phyloP scores from a whole-genome alignment of 2,797 vertebrate genomes.

The Chloroceryle amazona region DNA sequence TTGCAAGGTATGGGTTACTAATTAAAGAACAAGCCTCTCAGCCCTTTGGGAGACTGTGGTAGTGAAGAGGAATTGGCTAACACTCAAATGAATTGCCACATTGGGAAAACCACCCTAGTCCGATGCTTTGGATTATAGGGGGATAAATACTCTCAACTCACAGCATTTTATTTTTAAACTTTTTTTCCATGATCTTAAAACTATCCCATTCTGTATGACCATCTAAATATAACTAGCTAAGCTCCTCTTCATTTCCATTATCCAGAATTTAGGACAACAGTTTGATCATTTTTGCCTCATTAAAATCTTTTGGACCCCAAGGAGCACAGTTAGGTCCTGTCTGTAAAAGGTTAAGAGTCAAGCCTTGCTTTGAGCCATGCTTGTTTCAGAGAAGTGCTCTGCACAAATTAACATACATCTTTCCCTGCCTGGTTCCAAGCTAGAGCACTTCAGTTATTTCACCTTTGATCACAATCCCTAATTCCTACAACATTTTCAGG shows the following conservation, averaged over 20 bases:
- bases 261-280: neutral
- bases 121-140: neutral
- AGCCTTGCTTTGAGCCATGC: neutral
- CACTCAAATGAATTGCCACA: neutral
- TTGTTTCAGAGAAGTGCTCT: neutral
- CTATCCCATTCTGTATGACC: neutral
- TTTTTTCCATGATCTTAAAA: neutral
- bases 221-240: neutral
- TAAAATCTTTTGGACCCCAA: neutral
- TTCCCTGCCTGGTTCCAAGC: neutral
- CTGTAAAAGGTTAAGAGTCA: neutral
- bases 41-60: neutral
- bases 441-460: neutral
- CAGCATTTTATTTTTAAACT: neutral
- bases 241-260: neutral
- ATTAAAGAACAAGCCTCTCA: neutral
- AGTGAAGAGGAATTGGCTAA: neutral
- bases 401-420: neutral
- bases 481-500: neutral
- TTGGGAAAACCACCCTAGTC: neutral
- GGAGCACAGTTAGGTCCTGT: slow-evolving; percentile 1
- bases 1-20: neutral
- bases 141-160: neutral
- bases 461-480: neutral
- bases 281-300: slow-evolving; percentile 10